A percentile compares a stretch with the other conserved stretches of the same genome.
phyloP scores from a whole-genome alignment of 2,888 invertebrate species.

The Apomyelois bistriatella region DNA sequence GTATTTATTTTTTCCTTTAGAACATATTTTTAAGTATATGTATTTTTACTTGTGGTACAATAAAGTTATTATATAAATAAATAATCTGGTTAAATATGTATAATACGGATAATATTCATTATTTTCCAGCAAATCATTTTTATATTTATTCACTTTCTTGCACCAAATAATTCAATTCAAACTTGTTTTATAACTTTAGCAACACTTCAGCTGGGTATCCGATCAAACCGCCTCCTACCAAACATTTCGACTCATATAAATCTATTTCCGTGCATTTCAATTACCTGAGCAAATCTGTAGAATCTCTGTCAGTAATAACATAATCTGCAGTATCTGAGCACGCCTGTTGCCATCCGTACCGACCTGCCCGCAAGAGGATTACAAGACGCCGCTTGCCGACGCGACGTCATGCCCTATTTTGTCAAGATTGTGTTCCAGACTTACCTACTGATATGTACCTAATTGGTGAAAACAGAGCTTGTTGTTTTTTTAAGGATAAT shows the following conservation, averaged over 20 bases:
- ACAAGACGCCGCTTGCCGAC: conserved; percentile 29
- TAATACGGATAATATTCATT: too few species aligned
- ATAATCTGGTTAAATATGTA: too few species aligned
- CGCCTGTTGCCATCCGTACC: conserved; percentile 14
- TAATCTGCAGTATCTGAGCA: conserved; percentile 11
- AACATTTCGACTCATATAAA: conserved; percentile 1
- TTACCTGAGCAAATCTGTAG: conserved; percentile 9
- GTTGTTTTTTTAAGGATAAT: not conserved
- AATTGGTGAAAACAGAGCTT: not conserved
- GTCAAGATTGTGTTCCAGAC: conserved; percentile 32
- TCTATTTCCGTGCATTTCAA: conserved; percentile 12
- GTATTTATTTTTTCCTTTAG: too few species aligned
- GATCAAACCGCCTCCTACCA: not conserved
- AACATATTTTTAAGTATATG: too few species aligned
- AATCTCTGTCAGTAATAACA: conserved; percentile 13
- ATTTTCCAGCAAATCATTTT: too few species aligned
- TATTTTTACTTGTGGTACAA: too few species aligned
- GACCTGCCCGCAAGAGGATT: conserved; percentile 54
- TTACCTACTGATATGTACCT: not conserved
- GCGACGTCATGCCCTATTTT: conserved; percentile 34
- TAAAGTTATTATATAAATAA: too few species aligned
- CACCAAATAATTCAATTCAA: too few species aligned
- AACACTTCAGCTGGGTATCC: too few species aligned
- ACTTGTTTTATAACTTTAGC: too few species aligned
- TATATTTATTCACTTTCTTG: too few species aligned